phyloP scores from a whole-genome alignment of 92 coral and sea anemone genomes.

The Plumapathes pennacea region DNA sequence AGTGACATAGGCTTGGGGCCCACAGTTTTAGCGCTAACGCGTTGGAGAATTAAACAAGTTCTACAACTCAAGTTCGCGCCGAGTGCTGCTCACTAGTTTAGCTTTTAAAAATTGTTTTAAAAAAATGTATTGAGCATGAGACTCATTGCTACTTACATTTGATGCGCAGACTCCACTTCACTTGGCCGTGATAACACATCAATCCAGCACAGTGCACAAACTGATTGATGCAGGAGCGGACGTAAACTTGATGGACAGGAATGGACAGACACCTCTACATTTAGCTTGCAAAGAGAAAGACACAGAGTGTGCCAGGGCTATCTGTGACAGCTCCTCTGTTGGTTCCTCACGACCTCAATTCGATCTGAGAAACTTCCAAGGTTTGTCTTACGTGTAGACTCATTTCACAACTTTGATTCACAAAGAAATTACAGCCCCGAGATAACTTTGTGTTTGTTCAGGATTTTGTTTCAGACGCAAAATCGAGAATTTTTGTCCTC shows the following conservation, averaged over 20 bases:
- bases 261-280: conserved; percentile 91
- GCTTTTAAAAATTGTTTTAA: no score
- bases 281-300: conserved; percentile 88
- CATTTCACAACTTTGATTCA: neutral
- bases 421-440: no score
- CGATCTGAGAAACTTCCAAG: conserved; percentile 75
- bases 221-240: conserved; percentile 79
- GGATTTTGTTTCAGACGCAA: no score
- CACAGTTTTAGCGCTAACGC: no score
- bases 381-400: conserved; percentile 15
- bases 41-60: no score
- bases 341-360: conserved; percentile 19
- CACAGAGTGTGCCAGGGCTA: conserved; percentile 59
- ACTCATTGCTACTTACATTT: conserved; percentile 34
- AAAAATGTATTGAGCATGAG: neutral
- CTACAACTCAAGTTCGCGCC: no score
- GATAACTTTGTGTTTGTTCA: no score
- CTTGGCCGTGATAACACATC: conserved; percentile 89
- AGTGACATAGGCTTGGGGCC: no score
- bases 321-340: conserved; percentile 43
- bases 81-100: no score
- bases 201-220: conserved; percentile 51
- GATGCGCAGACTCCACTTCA: conserved; percentile 82
- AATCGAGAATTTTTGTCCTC: no score
- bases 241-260: conserved; percentile 81